A percentile compares a stretch with the other conserved stretches of the same genome.
These are phyloP conservation scores for Argyrosomus regius DNA, from an alignment of 2,797 vertebrate species.

Conservation along the genomic window DNA sequence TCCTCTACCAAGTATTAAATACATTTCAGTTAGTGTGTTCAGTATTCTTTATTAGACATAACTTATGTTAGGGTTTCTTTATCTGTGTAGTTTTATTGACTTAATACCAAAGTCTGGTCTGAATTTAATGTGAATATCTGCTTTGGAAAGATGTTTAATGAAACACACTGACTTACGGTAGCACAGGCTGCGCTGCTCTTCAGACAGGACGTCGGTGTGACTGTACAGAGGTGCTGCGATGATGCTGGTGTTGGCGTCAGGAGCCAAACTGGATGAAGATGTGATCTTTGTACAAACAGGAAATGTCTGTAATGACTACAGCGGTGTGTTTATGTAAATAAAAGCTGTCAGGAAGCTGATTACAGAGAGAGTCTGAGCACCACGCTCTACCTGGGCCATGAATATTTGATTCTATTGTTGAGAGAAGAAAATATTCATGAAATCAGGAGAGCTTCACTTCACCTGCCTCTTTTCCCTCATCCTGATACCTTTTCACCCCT, in stretches of 20 bases:
- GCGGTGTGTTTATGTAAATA: slow-evolving; percentile 58
- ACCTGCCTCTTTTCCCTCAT: slow-evolving; percentile 21
- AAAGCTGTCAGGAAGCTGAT: slow-evolving; percentile 51
- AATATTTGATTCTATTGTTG: slow-evolving; percentile 63
- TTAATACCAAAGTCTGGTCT: no score
- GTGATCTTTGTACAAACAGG: slow-evolving; percentile 43
- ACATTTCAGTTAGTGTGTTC: no score
- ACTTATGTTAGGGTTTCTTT: no score
- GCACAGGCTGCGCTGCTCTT: not conserved
- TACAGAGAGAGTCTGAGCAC: slow-evolving; percentile 12
- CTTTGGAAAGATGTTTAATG: no score
- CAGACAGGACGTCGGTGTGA: not conserved
- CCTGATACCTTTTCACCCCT: slow-evolving; percentile 7
- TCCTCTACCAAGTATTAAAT: no score
- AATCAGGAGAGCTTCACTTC: slow-evolving; percentile 44
- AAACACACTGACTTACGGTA: not conserved
- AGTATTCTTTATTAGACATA: no score
- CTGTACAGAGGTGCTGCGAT: not conserved
- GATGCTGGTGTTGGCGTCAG: not conserved
- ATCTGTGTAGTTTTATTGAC: no score
- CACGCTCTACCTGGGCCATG: slow-evolving; percentile 36
- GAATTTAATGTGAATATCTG: no score
- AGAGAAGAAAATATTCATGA: slow-evolving; percentile 53
- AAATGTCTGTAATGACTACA: slow-evolving; percentile 35
- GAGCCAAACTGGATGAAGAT: slow-evolving; percentile 17